Percentiles rank a stretch among this genome's conserved stretches.
Conservation (phyloP, 2,113 vertebrate species). For the Cottus gobio region DNA sequence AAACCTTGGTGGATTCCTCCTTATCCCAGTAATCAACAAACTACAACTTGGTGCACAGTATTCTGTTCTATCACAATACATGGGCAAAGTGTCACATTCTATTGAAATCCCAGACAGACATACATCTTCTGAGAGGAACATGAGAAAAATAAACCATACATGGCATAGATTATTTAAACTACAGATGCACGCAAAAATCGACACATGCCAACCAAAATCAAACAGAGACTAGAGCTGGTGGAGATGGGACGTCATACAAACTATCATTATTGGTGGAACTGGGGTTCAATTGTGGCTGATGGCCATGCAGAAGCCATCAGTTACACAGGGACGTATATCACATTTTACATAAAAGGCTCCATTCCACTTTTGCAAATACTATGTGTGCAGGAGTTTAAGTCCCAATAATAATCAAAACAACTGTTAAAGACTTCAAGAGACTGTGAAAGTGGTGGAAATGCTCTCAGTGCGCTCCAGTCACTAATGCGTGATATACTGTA, state of each 20-base stretch:
- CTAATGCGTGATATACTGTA: background rate
- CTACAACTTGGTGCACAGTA: background rate
- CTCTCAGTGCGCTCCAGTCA: background rate
- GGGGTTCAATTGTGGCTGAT: background rate
- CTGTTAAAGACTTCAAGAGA: background rate
- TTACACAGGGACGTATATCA: background rate
- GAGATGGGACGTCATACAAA: background rate
- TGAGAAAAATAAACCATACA: constrained; percentile 23
- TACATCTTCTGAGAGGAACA: constrained; percentile 48
- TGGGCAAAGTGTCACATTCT: constrained; percentile 21
- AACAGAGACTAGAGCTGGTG: background rate
- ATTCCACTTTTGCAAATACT: background rate
- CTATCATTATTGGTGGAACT: background rate
- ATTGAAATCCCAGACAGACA: constrained; percentile 58
- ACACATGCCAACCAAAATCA: background rate
- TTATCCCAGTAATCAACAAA: background rate
- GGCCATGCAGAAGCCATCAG: background rate
- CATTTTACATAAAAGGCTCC: background rate
- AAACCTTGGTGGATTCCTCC: constrained; percentile 4
- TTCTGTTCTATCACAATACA: constrained; percentile 8
- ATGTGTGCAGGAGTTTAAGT: background rate
- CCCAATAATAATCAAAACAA: background rate
- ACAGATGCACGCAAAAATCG: background rate
- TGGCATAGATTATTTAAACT: constrained; percentile 9
- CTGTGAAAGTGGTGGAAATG: background rate